Base-by-base conservation (phyloP, 2,113 vertebrate species). In the Cololabis saira region DNA sequence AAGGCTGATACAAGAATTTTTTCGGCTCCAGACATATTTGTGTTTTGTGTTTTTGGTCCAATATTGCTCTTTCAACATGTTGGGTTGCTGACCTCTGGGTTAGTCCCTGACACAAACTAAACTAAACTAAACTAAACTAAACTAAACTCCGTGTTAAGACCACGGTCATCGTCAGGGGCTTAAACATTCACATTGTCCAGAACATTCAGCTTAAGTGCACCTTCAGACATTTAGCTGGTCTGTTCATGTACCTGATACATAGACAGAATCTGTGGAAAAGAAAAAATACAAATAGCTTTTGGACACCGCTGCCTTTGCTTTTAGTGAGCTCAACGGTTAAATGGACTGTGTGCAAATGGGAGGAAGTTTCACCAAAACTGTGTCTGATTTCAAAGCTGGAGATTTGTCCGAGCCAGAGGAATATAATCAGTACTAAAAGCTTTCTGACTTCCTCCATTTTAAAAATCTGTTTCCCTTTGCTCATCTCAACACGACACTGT, bases 331-430 rank as follows among this genome's bases (percentile, higher is more conserved):
- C 83, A 90, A 91, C 78, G 67, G 80, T 81, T 87, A 86, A 90
- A 88, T 90, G 86, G 83, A 81, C 85, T 81, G 78, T 76, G 83
- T 86, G 86, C 70, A 84, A 90, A 80, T 85, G 79, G 53, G 65
- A 72, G 67, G 33, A 73, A 58, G 85, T 69, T 70, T 61, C 76
- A 80, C 44, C 49, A 59, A 71, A 80, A n/a, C n/a, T n/a, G n/a
- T n/a, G 70, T 40, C 56, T 69, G 72, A 80, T 79, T 63, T 80
- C 66, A 81, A 74, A 64, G 71, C 79, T 76, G 61, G 77, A 75
- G 68, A 72, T 73, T 69, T 74, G 64, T 79, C 76, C 50, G 13
- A 10, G 72, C 66, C 45, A 21, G 44, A 48, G 82, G 87, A 87
- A 88, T 85, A 91, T 85, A 88, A 91, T 40, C 15, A 59, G 77